Base-by-base conservation (phyloP, 1,140 invertebrate species). In the Solenopsis invicta region DNA sequence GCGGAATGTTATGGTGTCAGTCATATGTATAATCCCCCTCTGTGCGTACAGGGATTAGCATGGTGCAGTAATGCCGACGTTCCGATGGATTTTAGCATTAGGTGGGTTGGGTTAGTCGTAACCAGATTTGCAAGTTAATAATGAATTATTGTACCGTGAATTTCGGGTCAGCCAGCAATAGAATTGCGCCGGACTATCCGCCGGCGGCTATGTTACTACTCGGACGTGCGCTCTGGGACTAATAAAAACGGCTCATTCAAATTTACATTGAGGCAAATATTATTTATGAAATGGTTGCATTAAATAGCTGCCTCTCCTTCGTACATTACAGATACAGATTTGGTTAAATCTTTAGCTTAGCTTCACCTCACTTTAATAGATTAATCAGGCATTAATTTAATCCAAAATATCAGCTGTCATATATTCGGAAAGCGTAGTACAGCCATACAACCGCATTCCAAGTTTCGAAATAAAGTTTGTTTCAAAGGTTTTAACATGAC, bases 121-220 rank as follows among this genome's bases (percentile, higher is more conserved):
- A 89, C 88, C 82, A 78, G 85, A 89, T 89, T 85, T 89, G 84
- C 87, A 89, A 89, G 82, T 89, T 89, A 86, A 89, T 89, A 89
- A 89, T 89, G 87, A 89, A 88, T 89, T 89, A 89, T 89, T 89
- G 88, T 89, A 89, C 67, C 88, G 87, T 89, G 77, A 89, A 89
- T 88, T 89, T 88, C 37, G 84, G 87, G 88, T 89, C 85, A 89
- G 88, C 82, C 61, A 74, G 88, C 74, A 89, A 88, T 86, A 86
- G 87, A 88, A 89, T 89, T 89, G 85, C 67, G 80, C 29, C 29
- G 52, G 54, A 82, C 78, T 59, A 72, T 82, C 78, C n/a, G 80
- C 37, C 41, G 16, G 37, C 24, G 67, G 54, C 72, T 67, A 71
- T 61, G 52, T 74, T 74, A 82, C 80, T 41, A 74, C 18, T 74